Evolutionary conservation across 2,888 invertebrate species (phyloP).

Genomic region (Hemithea aestivaria): DNA sequence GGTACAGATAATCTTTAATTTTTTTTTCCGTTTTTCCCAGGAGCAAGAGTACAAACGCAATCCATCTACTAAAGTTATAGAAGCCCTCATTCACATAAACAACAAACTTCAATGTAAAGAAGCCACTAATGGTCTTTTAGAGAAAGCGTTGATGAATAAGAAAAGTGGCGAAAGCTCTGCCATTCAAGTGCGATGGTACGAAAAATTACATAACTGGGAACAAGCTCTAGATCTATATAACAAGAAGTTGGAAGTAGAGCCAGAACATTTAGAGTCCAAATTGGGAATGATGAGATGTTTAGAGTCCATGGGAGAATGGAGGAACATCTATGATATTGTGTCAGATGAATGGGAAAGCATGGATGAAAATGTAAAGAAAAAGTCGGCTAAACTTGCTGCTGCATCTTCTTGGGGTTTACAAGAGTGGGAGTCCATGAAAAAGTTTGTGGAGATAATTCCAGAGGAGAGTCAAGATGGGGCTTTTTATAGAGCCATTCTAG

Average conservation of each 20-base stretch:
- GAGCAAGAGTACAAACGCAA: slow-evolving; percentile 93
- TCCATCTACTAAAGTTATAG: slow-evolving; percentile 87
- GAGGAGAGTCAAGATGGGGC: slow-evolving; percentile 96
- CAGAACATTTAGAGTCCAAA: slow-evolving; percentile 87
- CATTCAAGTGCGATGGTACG: slow-evolving; percentile 94
- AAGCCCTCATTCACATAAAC: slow-evolving; percentile 96
- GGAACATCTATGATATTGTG: slow-evolving; percentile 87
- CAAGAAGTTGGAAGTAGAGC: slow-evolving; percentile 83
- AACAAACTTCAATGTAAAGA: slow-evolving; percentile 99
- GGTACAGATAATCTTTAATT: too few species aligned
- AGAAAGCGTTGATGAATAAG: slow-evolving; percentile 90
- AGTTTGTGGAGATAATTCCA: slow-evolving; percentile 92
- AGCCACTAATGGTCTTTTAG: slow-evolving; percentile 95
- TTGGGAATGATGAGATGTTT: slow-evolving; percentile 97
- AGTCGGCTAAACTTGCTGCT: slow-evolving; percentile 93
- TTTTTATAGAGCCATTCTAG: slow-evolving; percentile 95
- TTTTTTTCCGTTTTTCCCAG: slow-evolving; percentile 45
- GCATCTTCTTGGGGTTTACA: slow-evolving; percentile 97
- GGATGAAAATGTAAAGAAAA: slow-evolving; percentile 65
- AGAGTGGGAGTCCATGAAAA: slow-evolving; percentile 96
- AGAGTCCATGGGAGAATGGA: slow-evolving; percentile 98
- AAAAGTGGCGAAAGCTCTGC: slow-evolving; percentile 80
- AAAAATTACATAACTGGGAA: slow-evolving; percentile 99
- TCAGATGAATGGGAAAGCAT: slow-evolving; percentile 82
- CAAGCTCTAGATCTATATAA: slow-evolving; percentile 94